Base-by-base conservation (phyloP, 2,113 vertebrate species). In the Engystomops pustulosus region DNA sequence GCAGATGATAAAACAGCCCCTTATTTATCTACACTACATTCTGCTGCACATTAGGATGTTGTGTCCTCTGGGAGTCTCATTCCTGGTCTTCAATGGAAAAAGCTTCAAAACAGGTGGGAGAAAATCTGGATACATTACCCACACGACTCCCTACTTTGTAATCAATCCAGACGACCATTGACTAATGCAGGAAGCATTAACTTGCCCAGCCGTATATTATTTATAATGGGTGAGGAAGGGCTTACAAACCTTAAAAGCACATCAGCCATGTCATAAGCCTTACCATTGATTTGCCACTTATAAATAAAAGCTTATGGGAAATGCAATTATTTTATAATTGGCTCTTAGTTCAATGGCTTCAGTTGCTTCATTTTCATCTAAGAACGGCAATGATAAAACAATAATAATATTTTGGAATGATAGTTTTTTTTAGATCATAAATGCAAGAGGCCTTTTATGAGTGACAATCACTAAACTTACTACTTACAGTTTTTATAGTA, bases 141-240 rank as follows among this genome's bases (percentile, higher is more conserved):
- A 76, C 81, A 53, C 25, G 55, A 67, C 55, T 88, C 85, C 25
- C 77, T 71, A 84, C 27, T 69, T 85, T 86, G 83, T 49, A 85
- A 25, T 71, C 53, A 23, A 55, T 80, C 74, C 65, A 55, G 51
- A 20, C 49, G n/a, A 20, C 70, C 67, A 86, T 87, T 82, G 75
- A 85, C 82, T 76, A 87, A 86, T 76, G 51, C 41, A 89, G 74
- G 78, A 90, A 85, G 51, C 62, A 89, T 89, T 88, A 89, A 38
- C 45, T 81, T 86, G 45, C 70, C 67, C 65, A 78, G 70, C 68
- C n/a, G n/a, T 88, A 20, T 70, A 86, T 76, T 1, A 78, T 84
- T 67, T 77, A 82, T 49, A 68, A 49, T 6, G 30, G 85, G 88
- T 65, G 88, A 85, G 67, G 65, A 79, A 34, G 2, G 71, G 34